Conservation (phyloP, 2,888 invertebrate genomes). For the Mythimna albipuncta region DNA sequence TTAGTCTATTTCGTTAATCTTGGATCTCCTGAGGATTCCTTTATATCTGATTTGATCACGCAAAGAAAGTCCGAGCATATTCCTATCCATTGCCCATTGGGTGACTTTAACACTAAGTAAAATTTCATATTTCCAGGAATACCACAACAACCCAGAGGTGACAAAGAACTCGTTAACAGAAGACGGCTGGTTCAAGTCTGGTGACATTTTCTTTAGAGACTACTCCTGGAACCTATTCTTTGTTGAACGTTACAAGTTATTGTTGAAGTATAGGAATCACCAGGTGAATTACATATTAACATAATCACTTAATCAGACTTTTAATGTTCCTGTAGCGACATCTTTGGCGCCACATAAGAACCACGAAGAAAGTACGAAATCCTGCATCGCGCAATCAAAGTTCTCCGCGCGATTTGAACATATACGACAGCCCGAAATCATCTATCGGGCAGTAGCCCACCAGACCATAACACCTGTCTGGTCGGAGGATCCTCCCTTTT, state of each 20-base stretch:
- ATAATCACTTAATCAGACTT: no score
- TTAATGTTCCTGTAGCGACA: no score
- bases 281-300: constrained; percentile 71
- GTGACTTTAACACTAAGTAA: no score
- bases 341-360: no score
- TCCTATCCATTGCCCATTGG: no score
- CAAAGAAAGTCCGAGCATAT: not conserved
- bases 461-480: no score
- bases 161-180: constrained; percentile 80
- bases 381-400: no score
- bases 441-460: no score
- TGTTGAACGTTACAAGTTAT: constrained; percentile 87
- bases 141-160: constrained; percentile 82
- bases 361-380: no score
- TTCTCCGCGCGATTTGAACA: no score
- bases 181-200: constrained; percentile 88
- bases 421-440: no score
- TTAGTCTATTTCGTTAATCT: not conserved
- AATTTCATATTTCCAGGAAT: constrained; percentile 73
- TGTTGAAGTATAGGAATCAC: constrained; percentile 87
- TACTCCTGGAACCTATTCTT: constrained; percentile 85
- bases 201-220: constrained; percentile 89
- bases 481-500: no score
- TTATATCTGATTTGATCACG: not conserved
- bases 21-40: not conserved